Base-by-base conservation (phyloP, 2,113 vertebrate genomes). In the Oncorhynchus kisutch region DNA sequence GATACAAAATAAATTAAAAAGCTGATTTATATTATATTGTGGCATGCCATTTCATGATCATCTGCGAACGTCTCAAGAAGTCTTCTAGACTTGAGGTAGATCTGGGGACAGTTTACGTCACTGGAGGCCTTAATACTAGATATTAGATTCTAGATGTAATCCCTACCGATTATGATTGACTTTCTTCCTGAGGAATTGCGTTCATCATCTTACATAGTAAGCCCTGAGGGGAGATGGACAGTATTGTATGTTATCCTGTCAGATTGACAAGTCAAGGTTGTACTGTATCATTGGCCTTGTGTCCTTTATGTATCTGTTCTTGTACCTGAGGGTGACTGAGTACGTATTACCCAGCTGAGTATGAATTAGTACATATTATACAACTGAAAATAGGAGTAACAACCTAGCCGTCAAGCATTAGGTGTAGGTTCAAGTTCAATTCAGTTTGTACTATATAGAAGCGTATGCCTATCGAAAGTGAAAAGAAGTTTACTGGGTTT, bases 71-170 rank as follows among this genome's bases (percentile, higher is more conserved):
- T 92, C 89, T 89, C 87, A 81, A 92, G 90, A 91, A 91, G 85
- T 85, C 81, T 82, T 90, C 85, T 84, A 1, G 90, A 90, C 89
- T 82, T 87, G 77, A 79, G 64, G 48, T 79, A 89, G 92, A 95
- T 94, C 88, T 85, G 89, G 82, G 75, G 72, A 75, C 85, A 91
- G 91, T 88, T 90, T 91, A 91, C 75, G 92, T 90, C 88, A 24
- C 69, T 84, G 51, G 5, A 87, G 89, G 92, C 93, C 94, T 94
- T 94, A 92, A 90, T 84, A 85, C 90, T 88, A 89, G 93, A 96
- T 94, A 95, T 96, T 94, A 97, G 93, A 96, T 95, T 94, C 94
- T 94, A 83, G 84, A 94, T 93, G 86, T 92, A 94, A 94, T 95
- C 95, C 94, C 91, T 25, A 79, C 88, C 74, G 87, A 92, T 95